phyloP scores from a whole-genome alignment of 2,797 vertebrate species.

The Borostomias antarcticus region DNA sequence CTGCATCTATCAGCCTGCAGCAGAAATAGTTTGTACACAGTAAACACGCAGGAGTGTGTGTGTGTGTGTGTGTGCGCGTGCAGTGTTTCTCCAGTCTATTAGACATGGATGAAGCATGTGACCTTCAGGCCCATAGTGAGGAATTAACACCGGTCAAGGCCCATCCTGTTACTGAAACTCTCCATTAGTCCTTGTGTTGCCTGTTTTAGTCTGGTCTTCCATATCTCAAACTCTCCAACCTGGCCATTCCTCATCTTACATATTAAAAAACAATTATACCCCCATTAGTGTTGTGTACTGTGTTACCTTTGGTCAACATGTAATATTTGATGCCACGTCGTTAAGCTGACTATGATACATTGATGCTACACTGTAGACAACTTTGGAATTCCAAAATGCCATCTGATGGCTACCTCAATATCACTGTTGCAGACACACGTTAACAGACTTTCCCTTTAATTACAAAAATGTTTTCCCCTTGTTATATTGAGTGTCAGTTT shows the following conservation, averaged over 20 bases:
- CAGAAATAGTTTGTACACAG: constrained; percentile 11
- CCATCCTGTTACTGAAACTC: constrained; percentile 3
- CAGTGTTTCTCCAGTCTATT: constrained; percentile 11
- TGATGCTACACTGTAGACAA: too few species aligned
- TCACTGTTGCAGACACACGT: neutral
- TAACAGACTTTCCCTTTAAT: neutral
- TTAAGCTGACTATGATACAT: too few species aligned
- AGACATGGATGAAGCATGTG: constrained; percentile 17
- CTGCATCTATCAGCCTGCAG: constrained; percentile 1
- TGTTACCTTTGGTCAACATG: too few species aligned
- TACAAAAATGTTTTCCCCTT: constrained; percentile 27
- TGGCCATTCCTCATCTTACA: neutral
- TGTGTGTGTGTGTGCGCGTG: neutral
- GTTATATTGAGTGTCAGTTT: constrained; percentile 45
- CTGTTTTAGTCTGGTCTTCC: constrained; percentile 26
- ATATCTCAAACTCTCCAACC: neutral
- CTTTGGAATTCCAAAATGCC: too few species aligned
- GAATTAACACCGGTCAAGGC: constrained; percentile 24
- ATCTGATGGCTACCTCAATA: neutral
- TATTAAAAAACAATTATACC: constrained; percentile 5
- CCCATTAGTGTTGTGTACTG: constrained; percentile 1
- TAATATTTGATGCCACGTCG: too few species aligned
- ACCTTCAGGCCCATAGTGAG: constrained; percentile 32
- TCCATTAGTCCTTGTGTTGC: constrained; percentile 3
- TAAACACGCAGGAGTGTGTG: constrained; percentile 13